Evolutionary conservation across 1,140 invertebrate species (phyloP), one percentile per base, ranked within the genome.

Genomic region (Saccostrea glomerata): DNA sequence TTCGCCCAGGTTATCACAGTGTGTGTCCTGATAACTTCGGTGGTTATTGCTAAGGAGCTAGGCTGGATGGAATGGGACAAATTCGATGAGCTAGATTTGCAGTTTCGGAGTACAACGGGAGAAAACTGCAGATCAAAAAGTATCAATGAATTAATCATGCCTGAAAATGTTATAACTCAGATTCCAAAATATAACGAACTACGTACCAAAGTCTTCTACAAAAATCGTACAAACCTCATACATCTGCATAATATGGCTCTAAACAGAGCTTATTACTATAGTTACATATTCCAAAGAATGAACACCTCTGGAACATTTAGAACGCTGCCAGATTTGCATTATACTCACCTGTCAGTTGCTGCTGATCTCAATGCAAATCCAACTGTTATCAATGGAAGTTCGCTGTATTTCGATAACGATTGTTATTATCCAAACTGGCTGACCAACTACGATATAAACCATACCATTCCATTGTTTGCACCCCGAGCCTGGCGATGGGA

Each of bases 301-400:
- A 94, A 94, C 89, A 70, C 86, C 73, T 91, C 93, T 3, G 77
- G 89, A 36, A 86, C 91, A 40, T 94, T 94, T 93, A 98, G 97
- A 0, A 97, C 98, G 90, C 98, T 99, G 95, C 98, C 98, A 1
- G 98, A 98, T 84, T 98, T 99, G 97, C 98, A 99, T 97, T 99
- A 99, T 94, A 99, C 99, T 93, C 98, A 99, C 93, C 95, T 99
- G 13, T 99, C 98, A 0, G 97, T 98, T 0, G 97, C 98, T 0
- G 98, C 98, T 0, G 98, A 99, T 95, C 98, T 99, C 1, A 98
- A 98, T 3, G 96, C 98, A 1, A 99, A 99, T 96, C 97, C 97
- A 0, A 97, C 89, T 73, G 88, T 97, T 89, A 97, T 99, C 87
- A 99, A 99, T 95, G 97, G 98, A 82, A 98, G 97, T 95, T 97